Evolutionary conservation across 2,797 vertebrate genomes (phyloP).

Genomic region (Numenius phaeopus): DNA sequence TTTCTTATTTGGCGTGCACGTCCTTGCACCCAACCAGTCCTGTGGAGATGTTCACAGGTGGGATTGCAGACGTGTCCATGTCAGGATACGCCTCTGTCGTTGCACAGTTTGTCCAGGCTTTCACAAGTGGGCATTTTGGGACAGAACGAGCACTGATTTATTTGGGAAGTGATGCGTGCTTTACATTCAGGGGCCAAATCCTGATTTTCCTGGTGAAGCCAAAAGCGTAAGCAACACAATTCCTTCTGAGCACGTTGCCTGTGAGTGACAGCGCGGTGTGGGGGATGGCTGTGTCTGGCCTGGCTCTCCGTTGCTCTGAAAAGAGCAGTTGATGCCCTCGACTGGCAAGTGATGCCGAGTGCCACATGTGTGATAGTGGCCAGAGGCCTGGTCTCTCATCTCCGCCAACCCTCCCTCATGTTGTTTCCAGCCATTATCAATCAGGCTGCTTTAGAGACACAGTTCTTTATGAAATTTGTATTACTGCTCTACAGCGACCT

Average conservation of each 20-base stretch:
- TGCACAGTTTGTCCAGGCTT: not conserved
- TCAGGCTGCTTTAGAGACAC: not conserved
- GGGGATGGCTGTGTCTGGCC: not conserved
- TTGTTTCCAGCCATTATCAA: not conserved
- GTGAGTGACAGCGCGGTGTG: constrained; percentile 11
- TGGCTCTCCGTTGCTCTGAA: not conserved
- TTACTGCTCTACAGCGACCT: not conserved
- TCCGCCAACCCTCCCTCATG: not conserved
- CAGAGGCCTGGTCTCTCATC: not conserved
- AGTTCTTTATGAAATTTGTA: not conserved
- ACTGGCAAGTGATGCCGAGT: constrained; percentile 36
- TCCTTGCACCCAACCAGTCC: not conserved
- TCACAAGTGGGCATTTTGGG: not conserved
- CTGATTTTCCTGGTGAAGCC: not conserved
- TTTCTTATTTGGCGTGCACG: not conserved
- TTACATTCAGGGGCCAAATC: not conserved
- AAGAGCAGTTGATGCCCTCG: constrained; percentile 56
- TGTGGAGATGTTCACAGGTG: accelerated
- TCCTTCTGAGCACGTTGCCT: not conserved
- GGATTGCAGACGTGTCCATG: not conserved
- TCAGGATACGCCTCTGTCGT: not conserved
- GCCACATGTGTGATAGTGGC: constrained; percentile 52
- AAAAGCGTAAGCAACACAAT: not conserved
- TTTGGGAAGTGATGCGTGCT: not conserved
- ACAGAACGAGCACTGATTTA: not conserved